phyloP scores from a whole-genome alignment of 1,140 invertebrate species.

The Parasteatoda tepidariorum region DNA sequence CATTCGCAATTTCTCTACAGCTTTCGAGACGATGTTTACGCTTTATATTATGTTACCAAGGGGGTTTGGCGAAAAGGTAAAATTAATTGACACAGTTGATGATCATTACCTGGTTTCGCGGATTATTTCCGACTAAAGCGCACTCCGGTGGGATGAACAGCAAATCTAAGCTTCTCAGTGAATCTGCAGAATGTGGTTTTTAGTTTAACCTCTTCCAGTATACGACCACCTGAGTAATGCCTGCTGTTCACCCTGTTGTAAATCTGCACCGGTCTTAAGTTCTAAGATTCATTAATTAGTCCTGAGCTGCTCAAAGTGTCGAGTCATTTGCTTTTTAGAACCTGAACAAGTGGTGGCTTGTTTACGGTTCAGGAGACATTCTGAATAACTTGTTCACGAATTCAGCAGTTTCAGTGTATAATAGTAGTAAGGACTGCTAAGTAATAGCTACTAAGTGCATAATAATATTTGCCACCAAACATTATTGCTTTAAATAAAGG shows the following conservation, averaged over 20 bases:
- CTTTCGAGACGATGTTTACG: conserved; percentile 35
- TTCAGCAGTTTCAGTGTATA: too few relatives aligned
- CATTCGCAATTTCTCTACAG: neutral
- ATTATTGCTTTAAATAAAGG: too few relatives aligned
- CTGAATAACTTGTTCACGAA: too few relatives aligned
- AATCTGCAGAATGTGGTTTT: neutral
- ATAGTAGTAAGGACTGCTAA: too few relatives aligned
- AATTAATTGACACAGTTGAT: conserved; percentile 41
- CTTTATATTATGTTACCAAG: conserved; percentile 45
- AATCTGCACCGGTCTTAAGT: neutral
- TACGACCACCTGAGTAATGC: neutral
- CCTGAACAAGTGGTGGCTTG: neutral
- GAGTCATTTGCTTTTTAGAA: neutral
- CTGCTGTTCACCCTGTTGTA: neutral
- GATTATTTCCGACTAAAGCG: conserved; percentile 19
- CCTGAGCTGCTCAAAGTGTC: neutral
- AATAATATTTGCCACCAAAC: too few relatives aligned
- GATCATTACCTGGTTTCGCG: conserved; percentile 23
- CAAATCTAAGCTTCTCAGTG: neutral
- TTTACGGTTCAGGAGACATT: neutral
- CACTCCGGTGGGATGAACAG: neutral
- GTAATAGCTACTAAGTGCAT: too few relatives aligned
- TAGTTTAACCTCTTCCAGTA: neutral
- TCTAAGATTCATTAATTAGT: neutral
- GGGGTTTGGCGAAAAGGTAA: neutral